A percentile compares a stretch with the other conserved stretches of the same genome.
Evolutionary conservation across 2,797 vertebrate species (phyloP).

Genomic region (Microctenopoma stevenorrisi): DNA sequence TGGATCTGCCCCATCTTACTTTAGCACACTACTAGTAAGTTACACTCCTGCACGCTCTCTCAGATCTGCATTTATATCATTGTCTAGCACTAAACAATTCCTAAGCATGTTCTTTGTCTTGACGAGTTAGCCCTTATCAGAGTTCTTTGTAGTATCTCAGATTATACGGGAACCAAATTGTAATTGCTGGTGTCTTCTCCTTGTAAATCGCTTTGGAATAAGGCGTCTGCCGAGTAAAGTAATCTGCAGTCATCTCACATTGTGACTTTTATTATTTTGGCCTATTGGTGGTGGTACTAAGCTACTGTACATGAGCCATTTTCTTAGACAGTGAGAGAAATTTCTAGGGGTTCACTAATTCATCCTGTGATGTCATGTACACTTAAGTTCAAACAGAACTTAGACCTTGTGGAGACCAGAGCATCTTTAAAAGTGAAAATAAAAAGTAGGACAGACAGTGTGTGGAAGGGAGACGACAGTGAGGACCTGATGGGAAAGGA

Average conservation of each 20-base stretch:
- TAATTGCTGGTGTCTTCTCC: too few relatives aligned
- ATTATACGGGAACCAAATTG: too few relatives aligned
- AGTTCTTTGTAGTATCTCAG: too few relatives aligned
- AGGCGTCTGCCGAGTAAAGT: too few relatives aligned
- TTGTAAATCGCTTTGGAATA: too few relatives aligned
- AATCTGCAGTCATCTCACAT: not conserved
- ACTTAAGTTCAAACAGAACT: not conserved
- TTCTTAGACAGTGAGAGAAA: constrained; percentile 40
- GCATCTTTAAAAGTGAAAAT: not conserved
- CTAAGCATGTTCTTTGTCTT: too few relatives aligned
- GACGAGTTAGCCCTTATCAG: too few relatives aligned
- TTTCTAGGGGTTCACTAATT: constrained; percentile 31
- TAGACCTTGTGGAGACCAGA: not conserved
- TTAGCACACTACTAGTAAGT: too few relatives aligned
- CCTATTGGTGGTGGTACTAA: constrained; percentile 58
- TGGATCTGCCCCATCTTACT: too few relatives aligned
- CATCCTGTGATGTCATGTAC: not conserved
- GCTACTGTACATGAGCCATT: constrained; percentile 12
- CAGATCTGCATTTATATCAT: too few relatives aligned
- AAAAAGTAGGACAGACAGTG: constrained; percentile 7
- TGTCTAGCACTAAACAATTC: too few relatives aligned
- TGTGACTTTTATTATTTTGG: constrained; percentile 13
- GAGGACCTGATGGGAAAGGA: constrained; percentile 13
- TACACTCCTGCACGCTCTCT: too few relatives aligned
- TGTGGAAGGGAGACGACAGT: constrained; percentile 7